Evolutionary conservation across 2,888 invertebrate genomes (phyloP).

Genomic region (Cheilosia pagana): DNA sequence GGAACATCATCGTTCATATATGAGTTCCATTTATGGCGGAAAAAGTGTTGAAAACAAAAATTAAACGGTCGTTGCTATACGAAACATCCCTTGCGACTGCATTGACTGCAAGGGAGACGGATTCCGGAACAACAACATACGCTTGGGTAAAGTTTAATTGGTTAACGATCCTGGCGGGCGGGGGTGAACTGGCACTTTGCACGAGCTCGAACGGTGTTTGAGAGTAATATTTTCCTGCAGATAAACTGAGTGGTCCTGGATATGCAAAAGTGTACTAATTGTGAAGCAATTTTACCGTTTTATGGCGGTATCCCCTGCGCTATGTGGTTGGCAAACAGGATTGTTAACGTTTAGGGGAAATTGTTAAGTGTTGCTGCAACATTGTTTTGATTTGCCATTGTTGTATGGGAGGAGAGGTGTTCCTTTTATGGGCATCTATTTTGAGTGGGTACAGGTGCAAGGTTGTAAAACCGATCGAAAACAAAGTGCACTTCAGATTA

Average conservation of each 20-base stretch:
- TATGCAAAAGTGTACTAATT: conserved; percentile 25
- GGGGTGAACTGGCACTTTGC: background rate
- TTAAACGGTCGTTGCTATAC: conserved; percentile 36
- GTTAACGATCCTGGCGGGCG: conserved; percentile 21
- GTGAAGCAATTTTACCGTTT: conserved; percentile 23
- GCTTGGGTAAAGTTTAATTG: conserved; percentile 47
- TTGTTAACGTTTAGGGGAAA: background rate
- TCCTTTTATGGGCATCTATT: too few species aligned
- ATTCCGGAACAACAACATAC: conserved; percentile 7
- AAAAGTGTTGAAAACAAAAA: conserved; percentile 28
- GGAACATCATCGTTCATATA: conserved; percentile 39
- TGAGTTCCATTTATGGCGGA: conserved; percentile 23
- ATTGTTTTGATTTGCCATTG: background rate
- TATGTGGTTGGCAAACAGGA: background rate
- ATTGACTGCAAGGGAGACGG: background rate
- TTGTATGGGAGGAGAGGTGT: too few species aligned
- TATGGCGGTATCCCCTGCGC: background rate
- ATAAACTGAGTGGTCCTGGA: conserved; percentile 3
- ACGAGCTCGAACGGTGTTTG: background rate
- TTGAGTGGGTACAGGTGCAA: too few species aligned
- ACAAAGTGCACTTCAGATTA: too few species aligned
- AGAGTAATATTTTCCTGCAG: conserved; percentile 7
- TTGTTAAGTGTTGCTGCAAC: background rate
- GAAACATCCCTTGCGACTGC: conserved; percentile 6
- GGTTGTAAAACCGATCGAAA: too few species aligned